Conservation (phyloP, 1,140 invertebrate genomes). For the Mercenaria mercenaria region DNA sequence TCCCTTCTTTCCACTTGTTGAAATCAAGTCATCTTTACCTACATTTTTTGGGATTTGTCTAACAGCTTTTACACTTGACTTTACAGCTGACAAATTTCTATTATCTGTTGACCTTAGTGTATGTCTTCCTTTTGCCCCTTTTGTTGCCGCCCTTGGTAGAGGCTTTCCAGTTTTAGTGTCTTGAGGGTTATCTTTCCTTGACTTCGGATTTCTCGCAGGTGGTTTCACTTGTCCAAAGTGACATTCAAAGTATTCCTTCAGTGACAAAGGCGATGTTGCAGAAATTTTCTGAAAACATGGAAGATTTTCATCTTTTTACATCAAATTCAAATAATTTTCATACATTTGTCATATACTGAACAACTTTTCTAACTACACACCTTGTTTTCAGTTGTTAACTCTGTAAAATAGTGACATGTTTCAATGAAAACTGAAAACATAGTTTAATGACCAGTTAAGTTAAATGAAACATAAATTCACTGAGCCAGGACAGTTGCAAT, state of each 20-base stretch:
- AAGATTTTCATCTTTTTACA: too few relatives aligned
- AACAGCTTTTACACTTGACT: not conserved
- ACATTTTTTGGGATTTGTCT: not conserved
- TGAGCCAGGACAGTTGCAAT: too few relatives aligned
- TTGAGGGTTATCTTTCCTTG: not conserved
- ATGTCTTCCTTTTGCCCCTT: not conserved
- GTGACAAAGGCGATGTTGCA: constrained; percentile 21
- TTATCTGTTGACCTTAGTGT: not conserved
- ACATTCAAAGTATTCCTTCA: constrained; percentile 57
- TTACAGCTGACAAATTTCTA: not conserved
- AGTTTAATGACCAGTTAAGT: too few relatives aligned
- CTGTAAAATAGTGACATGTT: too few relatives aligned
- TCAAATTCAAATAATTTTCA: too few relatives aligned
- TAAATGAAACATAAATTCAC: too few relatives aligned
- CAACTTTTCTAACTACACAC: too few relatives aligned
- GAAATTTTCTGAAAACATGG: constrained; percentile 34
- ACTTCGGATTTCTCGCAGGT: not conserved
- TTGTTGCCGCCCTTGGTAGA: not conserved
- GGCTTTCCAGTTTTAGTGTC: not conserved
- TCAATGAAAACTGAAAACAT: too few relatives aligned
- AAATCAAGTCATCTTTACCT: not conserved
- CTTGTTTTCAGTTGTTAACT: too few relatives aligned
- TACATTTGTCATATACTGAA: too few relatives aligned
- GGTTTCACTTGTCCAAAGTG: constrained; percentile 36
- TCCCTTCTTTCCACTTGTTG: not conserved